A percentile compares a stretch with the other conserved stretches of the same genome.
These are phyloP conservation scores for Lochmaea capreae DNA, from an alignment of 2,888 invertebrate genomes.

Conservation along the genomic window DNA sequence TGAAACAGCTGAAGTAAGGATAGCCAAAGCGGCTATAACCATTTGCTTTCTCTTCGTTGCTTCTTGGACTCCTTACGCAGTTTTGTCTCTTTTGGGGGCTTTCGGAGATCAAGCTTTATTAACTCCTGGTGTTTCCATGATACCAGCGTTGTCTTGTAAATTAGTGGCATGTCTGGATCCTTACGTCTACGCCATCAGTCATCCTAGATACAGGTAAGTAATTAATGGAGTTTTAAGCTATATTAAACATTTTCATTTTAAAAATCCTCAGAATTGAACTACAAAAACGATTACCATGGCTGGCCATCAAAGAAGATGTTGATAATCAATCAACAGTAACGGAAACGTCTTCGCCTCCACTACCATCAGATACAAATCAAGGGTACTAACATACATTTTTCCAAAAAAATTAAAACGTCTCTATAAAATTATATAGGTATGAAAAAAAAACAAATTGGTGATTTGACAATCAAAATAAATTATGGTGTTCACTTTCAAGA, in stretches of 20 bases:
- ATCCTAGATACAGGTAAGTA: constrained; percentile 83
- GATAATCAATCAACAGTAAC: constrained; percentile 71
- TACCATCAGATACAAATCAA: constrained; percentile 4
- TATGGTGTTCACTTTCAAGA: too few relatives aligned
- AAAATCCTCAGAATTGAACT: constrained; percentile 73
- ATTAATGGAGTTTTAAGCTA: background rate
- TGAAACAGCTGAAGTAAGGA: constrained; percentile 84
- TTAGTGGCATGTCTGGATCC: constrained; percentile 92
- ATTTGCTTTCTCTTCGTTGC: constrained; percentile 86
- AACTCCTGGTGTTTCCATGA: constrained; percentile 85
- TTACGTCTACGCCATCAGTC: constrained; percentile 91
- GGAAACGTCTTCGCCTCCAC: constrained; percentile 41
- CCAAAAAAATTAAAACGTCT: too few relatives aligned
- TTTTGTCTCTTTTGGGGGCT: constrained; percentile 83
- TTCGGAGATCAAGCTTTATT: constrained; percentile 81
- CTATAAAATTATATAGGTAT: too few relatives aligned
- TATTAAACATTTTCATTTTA: constrained; percentile 38
- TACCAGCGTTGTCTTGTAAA: constrained; percentile 89
- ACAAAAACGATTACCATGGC: constrained; percentile 83
- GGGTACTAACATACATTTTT: too few relatives aligned
- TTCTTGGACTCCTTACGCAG: constrained; percentile 92
- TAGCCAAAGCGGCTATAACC: constrained; percentile 89
- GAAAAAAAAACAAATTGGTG: too few relatives aligned
- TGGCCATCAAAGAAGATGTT: constrained; percentile 74
- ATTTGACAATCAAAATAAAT: too few relatives aligned